A percentile compares a stretch with the other conserved stretches of the same genome.
phyloP scores from a whole-genome alignment of 1,140 invertebrate species.

The Aradophagus sp. region DNA sequence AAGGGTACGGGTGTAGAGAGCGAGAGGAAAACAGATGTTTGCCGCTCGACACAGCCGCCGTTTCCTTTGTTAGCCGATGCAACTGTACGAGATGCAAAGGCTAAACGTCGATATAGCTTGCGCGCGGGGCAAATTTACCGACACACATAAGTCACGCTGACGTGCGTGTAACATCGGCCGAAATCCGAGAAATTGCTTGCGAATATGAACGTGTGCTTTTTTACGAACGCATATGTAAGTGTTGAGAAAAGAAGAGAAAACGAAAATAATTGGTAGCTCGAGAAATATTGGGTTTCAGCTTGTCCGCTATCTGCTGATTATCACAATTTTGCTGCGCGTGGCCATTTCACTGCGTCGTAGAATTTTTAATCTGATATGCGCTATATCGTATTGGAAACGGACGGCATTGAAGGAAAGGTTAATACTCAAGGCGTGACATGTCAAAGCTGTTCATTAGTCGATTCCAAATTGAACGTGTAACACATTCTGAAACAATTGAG shows the following conservation, averaged over 20 bases:
- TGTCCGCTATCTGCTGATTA: constrained; percentile 39
- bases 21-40: no score
- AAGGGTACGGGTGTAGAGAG: not conserved
- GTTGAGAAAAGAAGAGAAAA: not conserved
- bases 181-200: constrained; percentile 27
- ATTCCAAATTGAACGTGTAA: constrained; percentile 50
- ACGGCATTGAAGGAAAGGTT: constrained; percentile 39
- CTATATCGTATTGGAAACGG: constrained; percentile 26
- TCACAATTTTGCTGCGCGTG: constrained; percentile 39
- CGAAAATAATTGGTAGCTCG: not conserved
- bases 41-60: constrained; percentile 8
- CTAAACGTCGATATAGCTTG: constrained; percentile 34
- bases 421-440: constrained; percentile 47
- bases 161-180: not conserved
- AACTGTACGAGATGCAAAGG: constrained; percentile 28
- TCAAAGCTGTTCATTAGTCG: constrained; percentile 48
- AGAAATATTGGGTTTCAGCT: constrained; percentile 5
- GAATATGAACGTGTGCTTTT: no score
- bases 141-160: constrained; percentile 2
- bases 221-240: constrained; percentile 22
- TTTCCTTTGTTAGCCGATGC: constrained; percentile 28
- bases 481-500: constrained; percentile 44
- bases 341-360: constrained; percentile 19
- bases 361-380: constrained; percentile 44
- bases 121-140: constrained; percentile 7